A percentile compares a stretch with the other conserved stretches of the same genome.
These are phyloP conservation scores for Podotricha telesiphe DNA, from an alignment of 2,888 invertebrate genomes.

Conservation along the genomic window DNA sequence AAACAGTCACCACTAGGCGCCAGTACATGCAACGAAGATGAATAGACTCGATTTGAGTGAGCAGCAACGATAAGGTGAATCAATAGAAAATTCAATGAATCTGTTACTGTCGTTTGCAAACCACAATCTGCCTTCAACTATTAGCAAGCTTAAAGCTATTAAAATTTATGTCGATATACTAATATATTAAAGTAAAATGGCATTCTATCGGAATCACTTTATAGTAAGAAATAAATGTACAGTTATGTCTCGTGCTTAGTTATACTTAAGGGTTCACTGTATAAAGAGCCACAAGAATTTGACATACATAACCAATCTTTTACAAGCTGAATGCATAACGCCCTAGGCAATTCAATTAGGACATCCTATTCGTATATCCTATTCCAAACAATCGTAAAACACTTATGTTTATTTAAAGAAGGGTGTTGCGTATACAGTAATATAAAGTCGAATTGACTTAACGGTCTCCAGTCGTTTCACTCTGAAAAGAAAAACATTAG, in stretches of 20 bases:
- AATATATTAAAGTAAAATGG: neutral
- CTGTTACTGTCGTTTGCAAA: slow-evolving; percentile 29
- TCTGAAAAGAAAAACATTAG: neutral
- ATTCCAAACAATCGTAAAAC: slow-evolving; percentile 55
- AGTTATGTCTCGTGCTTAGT: neutral
- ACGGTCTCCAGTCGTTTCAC: neutral
- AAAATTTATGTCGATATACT: neutral
- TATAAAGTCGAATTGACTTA: neutral
- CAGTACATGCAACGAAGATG: slow-evolving; percentile 43
- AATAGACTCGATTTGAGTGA: slow-evolving; percentile 41
- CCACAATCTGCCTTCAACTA: slow-evolving; percentile 23
- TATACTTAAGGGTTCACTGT: neutral
- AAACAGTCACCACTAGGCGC: slow-evolving; percentile 40
- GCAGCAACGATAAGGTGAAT: slow-evolving; percentile 43
- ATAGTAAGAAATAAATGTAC: neutral
- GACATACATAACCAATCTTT: slow-evolving; percentile 44
- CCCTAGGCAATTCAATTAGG: slow-evolving; percentile 60
- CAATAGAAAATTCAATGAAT: slow-evolving; percentile 39
- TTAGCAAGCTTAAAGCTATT: neutral
- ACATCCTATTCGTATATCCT: slow-evolving; percentile 44
- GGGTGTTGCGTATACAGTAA: neutral
- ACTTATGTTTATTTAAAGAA: slow-evolving; percentile 16
- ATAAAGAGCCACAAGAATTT: slow-evolving; percentile 41
- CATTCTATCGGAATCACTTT: neutral
- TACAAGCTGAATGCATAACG: slow-evolving; percentile 46